These are phyloP conservation scores for Parazoanthus swiftii DNA, from an alignment of 92 coral and sea anemone genomes.

Conservation along the genomic window DNA sequence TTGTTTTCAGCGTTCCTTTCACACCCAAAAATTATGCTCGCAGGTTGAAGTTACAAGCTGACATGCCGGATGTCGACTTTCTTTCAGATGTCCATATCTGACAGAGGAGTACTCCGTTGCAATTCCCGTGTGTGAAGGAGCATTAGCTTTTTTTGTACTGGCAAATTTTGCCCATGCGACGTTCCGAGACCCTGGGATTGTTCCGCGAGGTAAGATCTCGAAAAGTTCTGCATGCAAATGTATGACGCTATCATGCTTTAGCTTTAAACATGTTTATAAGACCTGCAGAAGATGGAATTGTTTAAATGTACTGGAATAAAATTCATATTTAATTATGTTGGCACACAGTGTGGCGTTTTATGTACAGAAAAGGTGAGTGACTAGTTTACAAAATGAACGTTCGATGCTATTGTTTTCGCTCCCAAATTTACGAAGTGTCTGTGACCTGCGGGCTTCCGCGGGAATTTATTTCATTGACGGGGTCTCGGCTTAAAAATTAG, in stretches of 20 bases:
- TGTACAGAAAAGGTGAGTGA: not conserved
- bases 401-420: constrained; percentile 1
- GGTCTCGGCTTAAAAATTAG: not conserved
- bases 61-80: constrained; percentile 18
- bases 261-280: too few species aligned
- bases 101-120: constrained; percentile 68
- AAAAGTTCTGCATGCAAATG: not conserved
- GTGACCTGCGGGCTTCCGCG: not conserved
- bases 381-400: constrained; percentile 5
- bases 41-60: not conserved
- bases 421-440: constrained; percentile 7
- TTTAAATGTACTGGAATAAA: not conserved
- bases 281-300: not conserved
- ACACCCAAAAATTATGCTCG: constrained; percentile 22
- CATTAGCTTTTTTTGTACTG: constrained; percentile 80
- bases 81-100: constrained; percentile 88
- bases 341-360: not conserved
- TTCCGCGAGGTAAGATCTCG: constrained; percentile 80
- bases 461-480: not conserved
- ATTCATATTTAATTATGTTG: constrained; percentile 19
- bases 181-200: constrained; percentile 90
- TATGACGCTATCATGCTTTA: not conserved
- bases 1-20: constrained; percentile 32
- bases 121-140: constrained; percentile 86
- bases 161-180: constrained; percentile 96